Percentiles rank a stretch among this genome's conserved stretches.
phyloP scores from a whole-genome alignment of 2,797 vertebrate species.

The Pseudomugil tenellus region DNA sequence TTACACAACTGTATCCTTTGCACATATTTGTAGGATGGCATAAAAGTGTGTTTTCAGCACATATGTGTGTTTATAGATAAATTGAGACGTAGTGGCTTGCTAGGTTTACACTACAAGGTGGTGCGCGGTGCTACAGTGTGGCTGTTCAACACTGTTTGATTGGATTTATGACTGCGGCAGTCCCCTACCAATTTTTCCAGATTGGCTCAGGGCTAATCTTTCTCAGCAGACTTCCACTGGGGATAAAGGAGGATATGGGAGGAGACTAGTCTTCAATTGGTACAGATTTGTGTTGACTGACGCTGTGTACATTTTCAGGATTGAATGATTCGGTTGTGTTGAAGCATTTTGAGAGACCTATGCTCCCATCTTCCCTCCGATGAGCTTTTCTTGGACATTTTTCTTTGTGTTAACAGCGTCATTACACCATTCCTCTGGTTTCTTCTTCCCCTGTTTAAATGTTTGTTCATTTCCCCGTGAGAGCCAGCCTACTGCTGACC shows the following conservation, averaged over 20 bases:
- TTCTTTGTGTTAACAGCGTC: constrained; percentile 36
- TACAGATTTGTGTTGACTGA: constrained; percentile 68
- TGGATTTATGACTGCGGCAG: constrained; percentile 76
- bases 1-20: background rate
- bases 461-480: constrained; percentile 46
- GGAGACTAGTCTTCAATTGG: constrained; percentile 69
- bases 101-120: constrained; percentile 30
- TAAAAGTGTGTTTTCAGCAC: constrained; percentile 15
- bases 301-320: constrained; percentile 42
- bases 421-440: constrained; percentile 12
- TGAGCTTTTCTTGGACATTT: constrained; percentile 32
- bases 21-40: constrained; percentile 17
- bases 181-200: constrained; percentile 70
- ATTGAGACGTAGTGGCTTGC: background rate
- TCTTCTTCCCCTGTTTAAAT: constrained; percentile 54
- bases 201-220: constrained; percentile 74
- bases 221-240: constrained; percentile 64
- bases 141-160: constrained; percentile 64
- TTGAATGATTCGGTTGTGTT: constrained; percentile 36
- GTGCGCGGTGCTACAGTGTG: constrained; percentile 37
- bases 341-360: constrained; percentile 38
- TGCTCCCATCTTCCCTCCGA: constrained; percentile 13
- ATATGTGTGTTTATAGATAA: background rate
- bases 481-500: constrained; percentile 47
- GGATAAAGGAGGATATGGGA: constrained; percentile 69